phyloP scores from a whole-genome alignment of 2,888 invertebrate genomes.

The Drosophila recens region DNA sequence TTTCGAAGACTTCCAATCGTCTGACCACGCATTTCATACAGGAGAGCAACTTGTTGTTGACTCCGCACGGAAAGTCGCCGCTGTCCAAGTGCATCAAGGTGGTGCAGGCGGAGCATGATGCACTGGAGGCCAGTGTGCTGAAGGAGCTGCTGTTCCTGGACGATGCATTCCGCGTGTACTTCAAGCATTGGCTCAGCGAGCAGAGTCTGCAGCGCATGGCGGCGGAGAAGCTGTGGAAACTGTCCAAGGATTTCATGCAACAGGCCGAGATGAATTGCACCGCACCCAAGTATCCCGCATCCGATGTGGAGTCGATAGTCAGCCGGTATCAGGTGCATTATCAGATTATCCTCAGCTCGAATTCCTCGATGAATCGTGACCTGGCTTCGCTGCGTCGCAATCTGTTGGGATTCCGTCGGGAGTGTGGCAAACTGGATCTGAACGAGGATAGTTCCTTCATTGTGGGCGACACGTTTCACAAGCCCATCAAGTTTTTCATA shows the following conservation, averaged over 20 bases:
- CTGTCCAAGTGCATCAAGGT: not conserved
- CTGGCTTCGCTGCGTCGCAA: constrained; percentile 50
- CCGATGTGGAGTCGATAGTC: constrained; percentile 59
- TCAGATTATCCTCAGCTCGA: constrained; percentile 63
- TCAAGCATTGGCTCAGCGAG: constrained; percentile 57
- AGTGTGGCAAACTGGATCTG: constrained; percentile 56
- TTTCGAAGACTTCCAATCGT: not conserved
- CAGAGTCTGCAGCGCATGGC: constrained; percentile 66
- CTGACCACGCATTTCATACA: not conserved
- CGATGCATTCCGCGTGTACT: constrained; percentile 53
- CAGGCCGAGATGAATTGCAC: constrained; percentile 51
- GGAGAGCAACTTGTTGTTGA: not conserved
- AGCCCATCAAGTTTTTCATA: constrained; percentile 74
- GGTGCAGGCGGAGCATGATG: constrained; percentile 11
- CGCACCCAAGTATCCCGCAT: constrained; percentile 51
- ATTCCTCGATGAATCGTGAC: constrained; percentile 33
- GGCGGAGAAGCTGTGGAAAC: constrained; percentile 59
- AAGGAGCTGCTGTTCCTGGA: constrained; percentile 63
- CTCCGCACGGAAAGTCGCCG: not conserved
- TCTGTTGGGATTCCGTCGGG: constrained; percentile 57
- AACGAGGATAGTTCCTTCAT: constrained; percentile 57
- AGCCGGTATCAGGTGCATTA: constrained; percentile 65
- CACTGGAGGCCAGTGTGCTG: constrained; percentile 34
- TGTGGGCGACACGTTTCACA: constrained; percentile 76
- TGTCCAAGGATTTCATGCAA: constrained; percentile 65